Base-by-base conservation (phyloP, 2,113 vertebrate species). In the Collichthys lucidus region DNA sequence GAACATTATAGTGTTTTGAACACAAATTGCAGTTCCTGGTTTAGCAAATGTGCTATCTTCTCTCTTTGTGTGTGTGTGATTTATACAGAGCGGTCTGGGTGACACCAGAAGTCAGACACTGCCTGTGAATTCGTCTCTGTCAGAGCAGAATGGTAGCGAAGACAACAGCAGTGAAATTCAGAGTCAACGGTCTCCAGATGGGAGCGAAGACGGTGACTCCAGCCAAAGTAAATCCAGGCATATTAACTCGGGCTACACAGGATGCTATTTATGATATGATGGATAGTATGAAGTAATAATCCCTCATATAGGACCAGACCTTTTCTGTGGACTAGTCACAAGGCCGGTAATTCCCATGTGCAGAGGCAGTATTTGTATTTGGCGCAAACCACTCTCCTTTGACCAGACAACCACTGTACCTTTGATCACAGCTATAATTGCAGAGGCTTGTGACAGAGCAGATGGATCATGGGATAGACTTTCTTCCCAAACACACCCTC, bases 91-190 rank as follows among this genome's bases (percentile, higher is more conserved):
- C 50, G 92, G 80, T 75, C 79, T 84, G 24, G 93, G 84, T 4
- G 93, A 96, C 68, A 93, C 90, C 74, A 97, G 95, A 78, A 97
- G 95, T 56, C 97, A 96, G 65, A 98, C 95, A 0, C 81, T 96
- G 87, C 96, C 96, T 14, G 95, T 95, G 29, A 97, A 96, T 79
- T 93, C 96, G 61, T 90, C 94, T 26, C 93, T 92, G 50, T 12
- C 88, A 5, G 87, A 92, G 1, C 96, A 96, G 86, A 96, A 95
- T 0, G 95, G 94, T 67, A 94, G 94, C 2, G 93, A 91, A 87
- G 94, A 93, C 19, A 92, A 80, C 19, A 83, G 89, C 42, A 87
- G 91, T 1, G 89, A 93, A 40, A 82, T 87, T 7, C 86, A 91
- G 1, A 74, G 89, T 6, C 90, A 94, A 0, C 94, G 77, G 29